A percentile compares a stretch with the other conserved stretches of the same genome.
Conservation (phyloP, 92 coral and sea anemone species). For the Desmophyllum pertusum region DNA sequence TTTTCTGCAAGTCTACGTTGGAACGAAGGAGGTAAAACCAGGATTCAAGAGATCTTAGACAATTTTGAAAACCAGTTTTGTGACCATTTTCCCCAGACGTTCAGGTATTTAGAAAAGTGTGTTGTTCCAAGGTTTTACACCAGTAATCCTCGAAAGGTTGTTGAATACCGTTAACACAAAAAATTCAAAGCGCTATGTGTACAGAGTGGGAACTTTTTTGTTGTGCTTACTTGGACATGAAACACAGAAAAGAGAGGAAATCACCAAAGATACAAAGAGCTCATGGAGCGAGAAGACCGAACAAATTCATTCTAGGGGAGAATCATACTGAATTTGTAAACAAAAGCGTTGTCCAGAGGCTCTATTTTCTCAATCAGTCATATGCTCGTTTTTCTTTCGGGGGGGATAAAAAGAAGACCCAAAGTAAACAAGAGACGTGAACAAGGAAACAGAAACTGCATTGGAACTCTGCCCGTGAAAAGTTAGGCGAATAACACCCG, state of each 20-base stretch:
- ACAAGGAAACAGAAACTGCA: background rate
- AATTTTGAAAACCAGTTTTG: background rate
- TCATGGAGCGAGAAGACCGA: background rate
- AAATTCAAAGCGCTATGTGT: background rate
- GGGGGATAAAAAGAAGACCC: background rate
- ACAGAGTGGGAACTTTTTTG: constrained; percentile 16
- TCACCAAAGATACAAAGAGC: background rate
- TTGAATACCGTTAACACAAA: background rate
- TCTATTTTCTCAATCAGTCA: background rate
- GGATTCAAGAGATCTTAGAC: background rate
- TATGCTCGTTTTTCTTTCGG: constrained; percentile 23
- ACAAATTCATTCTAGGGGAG: background rate
- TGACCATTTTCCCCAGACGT: background rate
- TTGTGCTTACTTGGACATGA: constrained; percentile 20
- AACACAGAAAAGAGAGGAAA: background rate
- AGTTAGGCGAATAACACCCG: no score
- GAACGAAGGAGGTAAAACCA: background rate
- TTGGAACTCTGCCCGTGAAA: no score
- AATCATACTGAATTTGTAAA: background rate
- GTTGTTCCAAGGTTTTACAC: constrained; percentile 23
- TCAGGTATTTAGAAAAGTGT: constrained; percentile 32
- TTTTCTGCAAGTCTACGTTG: constrained; percentile 13
- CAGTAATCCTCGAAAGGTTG: background rate
- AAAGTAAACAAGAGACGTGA: background rate
- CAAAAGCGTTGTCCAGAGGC: background rate